Conservation (phyloP, 2,888 invertebrate genomes). For the Dione juno region DNA sequence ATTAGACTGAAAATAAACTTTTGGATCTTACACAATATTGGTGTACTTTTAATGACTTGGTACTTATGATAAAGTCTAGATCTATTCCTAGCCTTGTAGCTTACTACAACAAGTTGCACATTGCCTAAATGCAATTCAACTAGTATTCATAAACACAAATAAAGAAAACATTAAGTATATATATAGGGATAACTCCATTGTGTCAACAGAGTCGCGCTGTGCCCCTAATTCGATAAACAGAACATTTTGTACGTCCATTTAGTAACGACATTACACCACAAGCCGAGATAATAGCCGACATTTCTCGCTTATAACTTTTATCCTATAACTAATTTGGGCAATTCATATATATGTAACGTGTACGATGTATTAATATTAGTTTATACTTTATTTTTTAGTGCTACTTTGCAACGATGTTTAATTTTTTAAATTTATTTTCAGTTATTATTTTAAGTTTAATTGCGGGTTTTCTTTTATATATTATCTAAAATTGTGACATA, state of each 20-base stretch:
- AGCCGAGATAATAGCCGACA: constrained; percentile 25
- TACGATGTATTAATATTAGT: background rate
- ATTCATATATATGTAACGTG: background rate
- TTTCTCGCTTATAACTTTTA: constrained; percentile 21
- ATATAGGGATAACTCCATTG: constrained; percentile 9
- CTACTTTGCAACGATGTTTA: background rate
- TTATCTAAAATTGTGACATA: too few species aligned
- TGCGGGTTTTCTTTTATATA: too few species aligned
- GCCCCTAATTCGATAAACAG: constrained; percentile 36
- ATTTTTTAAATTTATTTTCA: background rate
- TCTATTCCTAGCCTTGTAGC: too few species aligned
- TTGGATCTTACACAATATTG: too few species aligned
- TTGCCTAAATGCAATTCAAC: too few species aligned
- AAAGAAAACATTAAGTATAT: background rate
- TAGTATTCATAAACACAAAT: background rate
- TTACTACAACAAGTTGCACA: too few species aligned
- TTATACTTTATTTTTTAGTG: background rate
- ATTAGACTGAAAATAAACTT: too few species aligned
- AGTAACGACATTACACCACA: constrained; percentile 25
- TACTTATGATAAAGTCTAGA: too few species aligned
- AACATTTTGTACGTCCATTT: constrained; percentile 31
- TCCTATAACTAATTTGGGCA: constrained; percentile 18
- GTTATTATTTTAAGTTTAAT: background rate
- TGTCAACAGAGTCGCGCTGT: constrained; percentile 24
- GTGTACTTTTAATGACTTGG: too few species aligned